Conservation (phyloP, 2,797 vertebrate species). For the Loriculus beryllinus region DNA sequence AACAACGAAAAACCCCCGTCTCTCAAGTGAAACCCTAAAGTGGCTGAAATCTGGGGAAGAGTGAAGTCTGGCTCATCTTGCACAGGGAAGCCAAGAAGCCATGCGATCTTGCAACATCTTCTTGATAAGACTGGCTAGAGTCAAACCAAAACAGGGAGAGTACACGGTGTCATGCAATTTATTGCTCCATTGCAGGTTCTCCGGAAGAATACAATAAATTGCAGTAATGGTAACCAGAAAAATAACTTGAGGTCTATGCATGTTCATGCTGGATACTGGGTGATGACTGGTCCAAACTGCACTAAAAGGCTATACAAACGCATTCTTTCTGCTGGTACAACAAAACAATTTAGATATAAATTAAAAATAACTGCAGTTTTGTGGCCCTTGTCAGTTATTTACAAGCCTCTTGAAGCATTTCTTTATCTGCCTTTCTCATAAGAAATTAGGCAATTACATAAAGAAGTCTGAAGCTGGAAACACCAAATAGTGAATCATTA, state of each 20-base stretch:
- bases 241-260: not conserved
- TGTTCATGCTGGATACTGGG: not conserved
- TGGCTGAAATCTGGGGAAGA: not conserved
- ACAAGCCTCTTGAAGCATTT: slow-evolving; percentile 56
- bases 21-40: not conserved
- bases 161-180: not conserved
- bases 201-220: not conserved
- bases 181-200: not conserved
- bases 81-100: not conserved
- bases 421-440: slow-evolving; percentile 50
- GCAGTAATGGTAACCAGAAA: not conserved
- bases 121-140: not conserved
- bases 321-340: slow-evolving; percentile 23
- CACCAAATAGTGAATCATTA: slow-evolving; percentile 37
- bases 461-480: slow-evolving; percentile 27
- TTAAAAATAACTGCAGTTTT: slow-evolving; percentile 38
- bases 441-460: slow-evolving; percentile 48
- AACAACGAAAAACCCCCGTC: no score
- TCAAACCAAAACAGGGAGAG: not conserved
- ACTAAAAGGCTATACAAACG: not conserved
- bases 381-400: slow-evolving; percentile 53
- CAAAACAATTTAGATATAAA: slow-evolving; percentile 34
- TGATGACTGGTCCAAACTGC: not conserved
- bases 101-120: not conserved
- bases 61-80: not conserved